A percentile compares a stretch with the other conserved stretches of the same genome.
Conservation (phyloP, 23 tunicate genomes). For the Diplosoma virens region DNA sequence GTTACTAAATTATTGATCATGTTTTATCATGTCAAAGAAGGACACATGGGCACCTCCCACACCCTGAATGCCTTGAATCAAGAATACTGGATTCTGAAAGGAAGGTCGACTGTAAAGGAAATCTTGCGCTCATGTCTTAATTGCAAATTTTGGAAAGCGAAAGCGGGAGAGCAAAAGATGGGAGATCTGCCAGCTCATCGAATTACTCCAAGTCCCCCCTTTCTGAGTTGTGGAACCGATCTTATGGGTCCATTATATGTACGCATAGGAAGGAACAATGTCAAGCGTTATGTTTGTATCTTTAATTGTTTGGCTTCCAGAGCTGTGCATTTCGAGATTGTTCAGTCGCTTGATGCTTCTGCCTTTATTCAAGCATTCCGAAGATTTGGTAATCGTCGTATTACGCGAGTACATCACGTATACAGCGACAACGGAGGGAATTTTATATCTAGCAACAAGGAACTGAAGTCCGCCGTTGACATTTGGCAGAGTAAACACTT, state of each 20-base stretch:
- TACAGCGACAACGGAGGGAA: not conserved
- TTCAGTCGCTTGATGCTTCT: not conserved
- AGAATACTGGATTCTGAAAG: not conserved
- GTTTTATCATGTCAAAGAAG: not conserved
- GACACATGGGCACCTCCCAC: not conserved
- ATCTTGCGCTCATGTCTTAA: not conserved
- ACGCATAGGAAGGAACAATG: not conserved
- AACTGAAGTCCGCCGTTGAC: not conserved
- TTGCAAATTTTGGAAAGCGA: not conserved
- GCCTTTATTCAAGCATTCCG: not conserved
- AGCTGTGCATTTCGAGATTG: conserved; percentile 4
- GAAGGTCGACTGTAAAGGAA: not conserved
- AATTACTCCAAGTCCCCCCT: not conserved
- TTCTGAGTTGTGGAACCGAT: not conserved
- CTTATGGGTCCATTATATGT: conserved; percentile 5
- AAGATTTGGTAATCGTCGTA: not conserved
- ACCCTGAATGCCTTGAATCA: not conserved
- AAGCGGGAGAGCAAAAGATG: conserved; percentile 2
- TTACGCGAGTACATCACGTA: not conserved
- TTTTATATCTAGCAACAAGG: not conserved
- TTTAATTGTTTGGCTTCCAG: not conserved
- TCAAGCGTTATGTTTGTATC: not conserved
- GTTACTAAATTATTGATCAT: not conserved
- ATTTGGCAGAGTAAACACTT: too few species aligned
- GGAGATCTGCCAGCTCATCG: not conserved